Percentiles rank a stretch among this genome's conserved stretches.
Evolutionary conservation across 2,113 vertebrate genomes (phyloP).

Genomic region (Acrocephalus arundinaceus): DNA sequence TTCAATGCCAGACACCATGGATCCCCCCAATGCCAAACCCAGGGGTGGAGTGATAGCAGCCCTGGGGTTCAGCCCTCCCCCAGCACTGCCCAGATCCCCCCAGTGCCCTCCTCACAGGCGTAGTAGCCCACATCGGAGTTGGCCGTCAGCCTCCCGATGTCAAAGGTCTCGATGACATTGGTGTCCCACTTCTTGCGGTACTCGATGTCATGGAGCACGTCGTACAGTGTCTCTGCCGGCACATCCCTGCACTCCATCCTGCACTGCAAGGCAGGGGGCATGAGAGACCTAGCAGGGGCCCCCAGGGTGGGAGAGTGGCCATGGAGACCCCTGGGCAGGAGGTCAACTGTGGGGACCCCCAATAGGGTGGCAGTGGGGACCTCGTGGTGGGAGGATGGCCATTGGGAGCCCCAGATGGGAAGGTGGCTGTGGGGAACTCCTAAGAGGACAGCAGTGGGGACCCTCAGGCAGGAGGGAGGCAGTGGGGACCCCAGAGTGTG

Average conservation of each 20-base stretch:
- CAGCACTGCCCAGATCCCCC: neutral
- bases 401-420: neutral
- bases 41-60: neutral
- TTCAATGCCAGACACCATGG: neutral
- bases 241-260: constrained; percentile 88
- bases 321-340: neutral
- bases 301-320: neutral
- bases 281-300: neutral
- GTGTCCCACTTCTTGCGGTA: constrained; percentile 93
- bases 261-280: constrained; percentile 76
- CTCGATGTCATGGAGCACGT: constrained; percentile 92
- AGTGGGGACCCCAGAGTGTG: neutral
- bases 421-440: neutral
- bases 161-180: constrained; percentile 96
- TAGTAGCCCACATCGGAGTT: constrained; percentile 95
- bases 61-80: neutral
- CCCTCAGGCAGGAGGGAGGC: neutral
- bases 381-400: neutral
- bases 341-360: neutral
- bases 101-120: constrained; percentile 75
- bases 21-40: neutral
- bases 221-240: constrained; percentile 87
- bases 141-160: constrained; percentile 92
- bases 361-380: neutral
- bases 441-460: no score